Base-by-base conservation (phyloP, 1,140 invertebrate species). In the Aphelinus certus region DNA sequence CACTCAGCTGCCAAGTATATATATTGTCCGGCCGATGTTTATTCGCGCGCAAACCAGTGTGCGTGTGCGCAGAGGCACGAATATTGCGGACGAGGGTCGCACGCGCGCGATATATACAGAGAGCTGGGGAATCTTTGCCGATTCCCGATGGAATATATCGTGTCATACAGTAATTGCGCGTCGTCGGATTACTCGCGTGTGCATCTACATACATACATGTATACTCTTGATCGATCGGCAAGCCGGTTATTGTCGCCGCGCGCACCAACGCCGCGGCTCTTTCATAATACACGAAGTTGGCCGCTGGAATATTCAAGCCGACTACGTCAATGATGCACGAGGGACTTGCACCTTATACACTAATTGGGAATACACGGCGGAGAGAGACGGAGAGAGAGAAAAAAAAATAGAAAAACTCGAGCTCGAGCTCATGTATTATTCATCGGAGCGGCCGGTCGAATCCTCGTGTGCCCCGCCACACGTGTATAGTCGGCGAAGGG, bases 211-310 rank as follows among this genome's bases (percentile, higher is more conserved):
- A 26, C 26, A 26, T 26, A 26, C 26, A 26, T 26, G 26, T 26
- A 26, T 26, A 26, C 26, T 26, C 26, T 61, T 73, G 71, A 73
- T 73, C 63, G 63, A 73, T 73, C 64, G 57, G 66, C 9, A 53
- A 9, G 46, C 49, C 43, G 42, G 53, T 64, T 43, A 6, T 71
- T 71, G 64, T 57, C 70, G 10, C 26, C 7, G 48, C 26, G 58
- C 26, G 26, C 26, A 26, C 26, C 26, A 26, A 26, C 26, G 26
- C 26, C 26, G 26, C 26, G 26, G 26, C 26, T 26, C 26, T 26
- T 26, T 26, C 26, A 26, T 26, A 26, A 26, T 26, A 26, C 26
- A 26, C 26, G 26, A 26, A 26, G 26, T 26, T 26, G 26, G 26
- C 26, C 26, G 26, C 26, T 26, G 26, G 26, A 26, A 26, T 26